phyloP scores from a whole-genome alignment of 2,797 vertebrate genomes.

The Pogonophryne albipinna region DNA sequence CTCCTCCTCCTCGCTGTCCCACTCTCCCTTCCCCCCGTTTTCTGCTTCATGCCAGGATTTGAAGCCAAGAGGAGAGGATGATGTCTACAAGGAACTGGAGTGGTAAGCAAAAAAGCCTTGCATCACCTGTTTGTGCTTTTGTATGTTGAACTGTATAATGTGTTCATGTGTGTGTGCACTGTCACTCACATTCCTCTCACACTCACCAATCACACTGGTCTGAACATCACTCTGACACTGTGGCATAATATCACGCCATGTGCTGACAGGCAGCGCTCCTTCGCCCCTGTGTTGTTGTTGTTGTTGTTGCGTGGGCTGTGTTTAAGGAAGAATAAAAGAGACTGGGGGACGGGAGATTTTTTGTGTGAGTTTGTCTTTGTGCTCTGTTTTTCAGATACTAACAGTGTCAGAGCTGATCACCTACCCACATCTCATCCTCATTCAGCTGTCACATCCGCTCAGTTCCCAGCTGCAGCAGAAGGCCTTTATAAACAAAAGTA shows the following conservation, averaged over 20 bases:
- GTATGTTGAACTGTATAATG: slow-evolving; percentile 12
- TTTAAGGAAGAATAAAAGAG: slow-evolving; percentile 70
- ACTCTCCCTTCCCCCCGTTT: slow-evolving; percentile 30
- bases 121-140: slow-evolving; percentile 65
- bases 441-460: slow-evolving; percentile 72
- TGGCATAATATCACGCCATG: slow-evolving; percentile 63
- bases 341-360: slow-evolving; percentile 58
- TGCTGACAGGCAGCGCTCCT: slow-evolving; percentile 66
- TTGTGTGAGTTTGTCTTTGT: slow-evolving; percentile 69
- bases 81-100: slow-evolving; percentile 87
- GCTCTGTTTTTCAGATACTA: slow-evolving; percentile 80
- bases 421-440: slow-evolving; percentile 70
- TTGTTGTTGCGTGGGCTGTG: slow-evolving; percentile 67
- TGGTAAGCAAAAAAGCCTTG: slow-evolving; percentile 74
- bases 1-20: slow-evolving; percentile 35
- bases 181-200: slow-evolving; percentile 68
- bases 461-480: slow-evolving; percentile 57
- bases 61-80: slow-evolving; percentile 83
- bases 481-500: slow-evolving; percentile 64
- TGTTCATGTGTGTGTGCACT: slow-evolving; percentile 34
- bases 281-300: slow-evolving; percentile 61
- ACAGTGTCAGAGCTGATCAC: slow-evolving; percentile 79
- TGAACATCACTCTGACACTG: slow-evolving; percentile 74
- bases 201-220: slow-evolving; percentile 62
- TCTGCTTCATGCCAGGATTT: slow-evolving; percentile 78